Percentiles rank a stretch among this genome's conserved stretches.
phyloP scores from a whole-genome alignment of 2,797 vertebrate genomes.

The Phylloscopus collybita region DNA sequence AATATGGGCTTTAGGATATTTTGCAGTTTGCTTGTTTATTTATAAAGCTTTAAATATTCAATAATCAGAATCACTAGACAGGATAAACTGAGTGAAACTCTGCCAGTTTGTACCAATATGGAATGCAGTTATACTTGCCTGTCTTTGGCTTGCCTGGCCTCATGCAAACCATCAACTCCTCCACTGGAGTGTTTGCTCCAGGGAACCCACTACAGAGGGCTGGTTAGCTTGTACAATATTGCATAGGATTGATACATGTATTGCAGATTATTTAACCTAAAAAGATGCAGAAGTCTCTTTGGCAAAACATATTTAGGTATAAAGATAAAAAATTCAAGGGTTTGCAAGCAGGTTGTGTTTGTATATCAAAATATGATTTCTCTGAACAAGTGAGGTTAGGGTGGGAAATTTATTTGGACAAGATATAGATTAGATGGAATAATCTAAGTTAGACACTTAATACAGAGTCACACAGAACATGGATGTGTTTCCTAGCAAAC shows the following conservation, averaged over 20 bases:
- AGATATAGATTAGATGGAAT: neutral
- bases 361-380: neutral
- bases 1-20: neutral
- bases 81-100: neutral
- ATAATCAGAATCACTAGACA: neutral
- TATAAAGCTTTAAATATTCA: neutral
- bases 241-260: neutral
- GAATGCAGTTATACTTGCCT: neutral
- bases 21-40: neutral
- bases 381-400: neutral
- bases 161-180: neutral
- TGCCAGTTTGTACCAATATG: neutral
- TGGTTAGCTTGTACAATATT: neutral
- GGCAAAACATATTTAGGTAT: neutral
- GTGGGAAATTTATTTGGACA: neutral
- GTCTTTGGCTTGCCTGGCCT: neutral
- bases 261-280: neutral
- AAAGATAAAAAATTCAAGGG: neutral
- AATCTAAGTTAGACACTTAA: neutral
- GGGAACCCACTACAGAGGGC: neutral
- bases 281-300: neutral
- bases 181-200: neutral
- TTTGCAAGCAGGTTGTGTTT: neutral
- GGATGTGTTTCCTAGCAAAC: neutral
- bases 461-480: neutral